Evolutionary conservation across 2,888 invertebrate species (phyloP).

Genomic region (Serripes groenlandicus): DNA sequence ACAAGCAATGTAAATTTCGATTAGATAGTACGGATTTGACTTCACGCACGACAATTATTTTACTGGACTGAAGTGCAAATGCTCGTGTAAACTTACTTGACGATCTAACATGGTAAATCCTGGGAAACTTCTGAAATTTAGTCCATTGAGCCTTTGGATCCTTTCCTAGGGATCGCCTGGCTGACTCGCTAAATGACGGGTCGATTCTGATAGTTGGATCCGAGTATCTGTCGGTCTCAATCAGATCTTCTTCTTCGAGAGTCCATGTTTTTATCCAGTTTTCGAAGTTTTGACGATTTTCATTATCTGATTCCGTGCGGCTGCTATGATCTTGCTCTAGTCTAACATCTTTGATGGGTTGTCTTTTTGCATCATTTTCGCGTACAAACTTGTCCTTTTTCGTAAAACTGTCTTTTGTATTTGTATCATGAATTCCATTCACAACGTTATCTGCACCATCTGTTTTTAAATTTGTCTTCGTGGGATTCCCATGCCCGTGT

Average conservation of each 20-base stretch:
- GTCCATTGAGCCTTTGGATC: neutral
- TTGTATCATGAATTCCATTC: neutral
- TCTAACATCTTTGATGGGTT: neutral
- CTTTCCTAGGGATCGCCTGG: neutral
- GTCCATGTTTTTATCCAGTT: neutral
- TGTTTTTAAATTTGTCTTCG: neutral
- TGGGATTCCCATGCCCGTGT: neutral
- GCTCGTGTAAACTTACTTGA: neutral
- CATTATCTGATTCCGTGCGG: neutral
- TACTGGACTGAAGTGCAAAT: neutral
- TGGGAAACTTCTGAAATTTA: conserved; percentile 4
- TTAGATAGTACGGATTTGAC: too few species aligned
- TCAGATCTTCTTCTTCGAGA: neutral
- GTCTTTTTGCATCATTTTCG: neutral
- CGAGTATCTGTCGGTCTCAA: neutral
- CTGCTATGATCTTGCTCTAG: neutral
- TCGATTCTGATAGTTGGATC: conserved; percentile 11
- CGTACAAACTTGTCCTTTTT: neutral
- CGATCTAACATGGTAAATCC: conserved; percentile 1
- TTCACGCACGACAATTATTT: too few species aligned
- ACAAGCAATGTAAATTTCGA: too few species aligned
- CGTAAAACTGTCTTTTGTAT: neutral
- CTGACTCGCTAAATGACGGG: neutral
- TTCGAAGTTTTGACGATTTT: too few species aligned
- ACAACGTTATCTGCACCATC: too few species aligned